Percentiles rank a stretch among this genome's conserved stretches.
These are phyloP conservation scores for Rhopalosiphum maidis DNA, from an alignment of 1,140 invertebrate genomes.

Conservation along the genomic window DNA sequence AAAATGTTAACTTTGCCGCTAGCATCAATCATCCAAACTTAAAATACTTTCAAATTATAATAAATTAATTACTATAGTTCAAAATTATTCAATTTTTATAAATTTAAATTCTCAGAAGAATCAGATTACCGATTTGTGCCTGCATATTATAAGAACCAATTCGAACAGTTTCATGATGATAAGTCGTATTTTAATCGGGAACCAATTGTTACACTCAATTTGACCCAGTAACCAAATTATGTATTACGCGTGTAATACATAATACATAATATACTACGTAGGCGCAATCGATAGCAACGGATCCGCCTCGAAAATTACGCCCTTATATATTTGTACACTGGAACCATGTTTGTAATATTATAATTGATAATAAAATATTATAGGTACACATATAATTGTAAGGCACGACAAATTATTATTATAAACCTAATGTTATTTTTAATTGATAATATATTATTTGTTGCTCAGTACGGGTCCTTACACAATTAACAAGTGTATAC, in stretches of 20 bases:
- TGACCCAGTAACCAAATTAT: too few relatives aligned
- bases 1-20: too few relatives aligned
- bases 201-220: too few relatives aligned
- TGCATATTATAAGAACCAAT: too few relatives aligned
- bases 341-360: not conserved
- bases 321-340: not conserved
- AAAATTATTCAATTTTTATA: not conserved
- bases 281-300: not conserved
- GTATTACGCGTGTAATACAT: too few relatives aligned
- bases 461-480: not conserved
- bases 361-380: not conserved
- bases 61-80: too few relatives aligned
- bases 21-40: not conserved
- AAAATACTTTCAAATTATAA: not conserved
- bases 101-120: not conserved
- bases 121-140: too few relatives aligned
- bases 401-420: not conserved
- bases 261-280: not conserved
- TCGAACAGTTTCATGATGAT: too few relatives aligned
- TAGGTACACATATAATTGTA: not conserved
- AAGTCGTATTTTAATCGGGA: too few relatives aligned
- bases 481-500: not conserved
- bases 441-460: not conserved
- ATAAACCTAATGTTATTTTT: not conserved
- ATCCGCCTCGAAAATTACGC: not conserved